A percentile compares a stretch with the other conserved stretches of the same genome.
Evolutionary conservation across 1,140 invertebrate genomes (phyloP).

Genomic region (Bombus vancouverensis): DNA sequence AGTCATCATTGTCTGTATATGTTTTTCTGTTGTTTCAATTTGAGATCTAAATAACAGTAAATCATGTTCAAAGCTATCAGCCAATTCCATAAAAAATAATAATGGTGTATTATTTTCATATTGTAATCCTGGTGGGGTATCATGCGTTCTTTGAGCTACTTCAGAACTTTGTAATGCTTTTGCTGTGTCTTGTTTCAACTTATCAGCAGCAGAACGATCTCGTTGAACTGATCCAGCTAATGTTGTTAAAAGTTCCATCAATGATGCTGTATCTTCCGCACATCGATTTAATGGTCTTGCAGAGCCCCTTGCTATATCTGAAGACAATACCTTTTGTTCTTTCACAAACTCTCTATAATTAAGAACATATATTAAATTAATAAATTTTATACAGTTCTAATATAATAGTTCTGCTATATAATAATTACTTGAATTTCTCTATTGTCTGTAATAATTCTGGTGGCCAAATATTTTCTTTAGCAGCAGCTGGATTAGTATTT

Average conservation of each 20-base stretch:
- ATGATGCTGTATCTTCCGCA: conserved; percentile 85
- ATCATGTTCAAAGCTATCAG: conserved; percentile 88
- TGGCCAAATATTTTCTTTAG: conserved; percentile 89
- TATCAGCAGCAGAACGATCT: conserved; percentile 86
- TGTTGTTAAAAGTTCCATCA: conserved; percentile 87
- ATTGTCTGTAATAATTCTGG: conserved; percentile 87
- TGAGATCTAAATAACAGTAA: conserved; percentile 87
- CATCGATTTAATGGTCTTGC: conserved; percentile 87
- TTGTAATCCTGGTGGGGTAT: conserved; percentile 89
- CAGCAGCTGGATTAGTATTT: conserved; percentile 83
- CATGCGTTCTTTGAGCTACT: conserved; percentile 91
- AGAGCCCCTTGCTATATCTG: conserved; percentile 90
- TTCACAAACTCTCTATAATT: conserved; percentile 90
- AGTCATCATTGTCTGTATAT: conserved; percentile 87
- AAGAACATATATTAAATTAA: conserved; percentile 64
- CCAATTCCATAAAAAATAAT: conserved; percentile 88
- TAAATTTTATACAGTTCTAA: background rate
- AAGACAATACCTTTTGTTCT: conserved; percentile 90
- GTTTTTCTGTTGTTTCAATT: conserved; percentile 89
- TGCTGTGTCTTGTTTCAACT: conserved; percentile 89
- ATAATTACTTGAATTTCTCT: conserved; percentile 84
- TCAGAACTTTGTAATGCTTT: conserved; percentile 89
- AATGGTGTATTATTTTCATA: conserved; percentile 90
- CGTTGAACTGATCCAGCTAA: conserved; percentile 85
- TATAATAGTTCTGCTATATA: background rate